Evolutionary conservation across 2,113 vertebrate species (phyloP).

Genomic region (Cavia porcellus): DNA sequence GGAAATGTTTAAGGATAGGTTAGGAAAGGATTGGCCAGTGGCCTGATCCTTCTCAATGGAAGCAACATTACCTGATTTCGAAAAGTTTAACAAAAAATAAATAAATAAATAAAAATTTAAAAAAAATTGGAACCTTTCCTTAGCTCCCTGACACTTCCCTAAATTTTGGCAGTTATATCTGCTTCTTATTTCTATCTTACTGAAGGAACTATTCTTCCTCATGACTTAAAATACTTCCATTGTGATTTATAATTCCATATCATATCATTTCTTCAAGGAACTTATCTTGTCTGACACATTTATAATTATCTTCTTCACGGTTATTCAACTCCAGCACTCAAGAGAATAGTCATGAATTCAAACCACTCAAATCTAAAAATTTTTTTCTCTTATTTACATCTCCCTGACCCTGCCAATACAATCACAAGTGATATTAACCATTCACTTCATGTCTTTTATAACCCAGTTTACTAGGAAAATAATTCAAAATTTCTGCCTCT

Average conservation of each 20-base stretch:
- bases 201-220: neutral
- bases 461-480: too few relatives aligned
- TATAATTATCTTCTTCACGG: neutral
- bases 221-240: neutral
- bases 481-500: too few relatives aligned
- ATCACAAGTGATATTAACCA: too few relatives aligned
- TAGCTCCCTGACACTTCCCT: neutral
- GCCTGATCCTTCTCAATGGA: neutral
- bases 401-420: too few relatives aligned
- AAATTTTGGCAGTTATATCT: neutral
- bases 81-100: neutral
- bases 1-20: neutral
- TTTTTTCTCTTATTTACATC: too few relatives aligned
- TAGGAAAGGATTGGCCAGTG: neutral
- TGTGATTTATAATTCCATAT: neutral
- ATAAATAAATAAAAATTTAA: too few relatives aligned
- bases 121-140: neutral
- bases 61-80: neutral
- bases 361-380: neutral
- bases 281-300: neutral
- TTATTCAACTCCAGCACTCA: neutral
- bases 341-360: neutral
- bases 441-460: too few relatives aligned
- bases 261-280: neutral
- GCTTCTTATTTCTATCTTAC: neutral